phyloP scores from a whole-genome alignment of 2,797 vertebrate species.

The Hozukius guyotensis region DNA sequence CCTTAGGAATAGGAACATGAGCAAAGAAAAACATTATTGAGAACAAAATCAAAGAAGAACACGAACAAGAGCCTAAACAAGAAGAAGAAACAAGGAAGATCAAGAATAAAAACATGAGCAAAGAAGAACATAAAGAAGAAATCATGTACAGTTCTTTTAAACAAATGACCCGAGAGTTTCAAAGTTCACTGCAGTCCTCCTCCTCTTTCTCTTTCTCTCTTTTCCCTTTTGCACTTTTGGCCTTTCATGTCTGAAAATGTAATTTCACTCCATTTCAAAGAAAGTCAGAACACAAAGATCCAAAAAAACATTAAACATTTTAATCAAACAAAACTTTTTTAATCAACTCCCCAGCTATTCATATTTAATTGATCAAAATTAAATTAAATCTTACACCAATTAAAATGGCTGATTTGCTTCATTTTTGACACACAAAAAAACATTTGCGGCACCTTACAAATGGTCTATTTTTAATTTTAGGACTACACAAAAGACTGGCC shows the following conservation, averaged over 20 bases:
- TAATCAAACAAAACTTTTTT: neutral
- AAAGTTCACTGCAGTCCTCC: neutral
- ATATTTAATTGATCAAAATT: neutral
- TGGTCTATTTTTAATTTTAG: slow-evolving; percentile 18
- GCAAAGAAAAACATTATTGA: too few species aligned
- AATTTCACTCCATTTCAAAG: slow-evolving; percentile 20
- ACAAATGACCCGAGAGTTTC: neutral
- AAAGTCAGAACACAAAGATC: neutral
- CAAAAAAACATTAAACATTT: neutral
- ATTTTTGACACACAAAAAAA: slow-evolving; percentile 36
- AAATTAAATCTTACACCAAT: slow-evolving; percentile 3
- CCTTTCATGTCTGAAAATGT: slow-evolving; percentile 1
- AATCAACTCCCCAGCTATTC: neutral
- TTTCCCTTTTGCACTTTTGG: neutral
- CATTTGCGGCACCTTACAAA: slow-evolving; percentile 13
- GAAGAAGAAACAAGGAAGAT: neutral
- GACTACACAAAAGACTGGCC: slow-evolving; percentile 23
- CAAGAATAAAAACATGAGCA: neutral
- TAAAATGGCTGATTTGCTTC: slow-evolving; percentile 27
- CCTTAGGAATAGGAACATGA: too few species aligned
- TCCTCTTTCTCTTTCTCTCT: neutral
- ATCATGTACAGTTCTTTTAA: neutral
- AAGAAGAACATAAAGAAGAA: neutral
- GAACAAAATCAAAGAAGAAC: neutral
- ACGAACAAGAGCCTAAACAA: neutral